Percentiles rank a stretch among this genome's conserved stretches.
phyloP scores from a whole-genome alignment of 1,140 invertebrate genomes.

The Apis dorsata region DNA sequence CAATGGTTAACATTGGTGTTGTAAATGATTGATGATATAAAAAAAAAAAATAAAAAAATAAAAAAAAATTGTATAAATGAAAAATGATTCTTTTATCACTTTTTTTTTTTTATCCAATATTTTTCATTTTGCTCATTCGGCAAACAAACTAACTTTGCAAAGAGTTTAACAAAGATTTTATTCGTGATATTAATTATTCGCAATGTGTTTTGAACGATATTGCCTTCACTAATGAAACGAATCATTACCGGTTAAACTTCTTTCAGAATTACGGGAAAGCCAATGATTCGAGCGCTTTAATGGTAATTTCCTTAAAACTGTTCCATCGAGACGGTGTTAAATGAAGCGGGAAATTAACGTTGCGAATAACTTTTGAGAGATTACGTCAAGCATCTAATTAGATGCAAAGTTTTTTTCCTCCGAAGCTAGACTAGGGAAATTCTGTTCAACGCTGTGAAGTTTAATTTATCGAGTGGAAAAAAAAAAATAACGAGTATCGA shows the following conservation, averaged over 20 bases:
- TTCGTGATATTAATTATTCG: no score
- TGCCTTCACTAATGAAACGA: not conserved
- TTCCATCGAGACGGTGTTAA: not conserved
- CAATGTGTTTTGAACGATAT: not conserved
- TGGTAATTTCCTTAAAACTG: not conserved
- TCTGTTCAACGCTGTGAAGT: not conserved
- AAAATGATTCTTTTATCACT: no score
- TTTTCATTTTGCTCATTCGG: no score
- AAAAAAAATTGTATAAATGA: no score
- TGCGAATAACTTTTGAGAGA: not conserved
- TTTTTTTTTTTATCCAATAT: no score
- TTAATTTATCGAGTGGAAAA: not conserved
- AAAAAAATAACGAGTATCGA: no score
- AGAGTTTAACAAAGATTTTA: no score
- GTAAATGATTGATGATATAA: no score
- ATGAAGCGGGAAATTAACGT: constrained; percentile 10
- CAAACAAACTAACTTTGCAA: no score
- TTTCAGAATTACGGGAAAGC: not conserved
- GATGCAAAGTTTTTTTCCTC: not conserved
- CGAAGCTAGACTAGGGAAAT: no score
- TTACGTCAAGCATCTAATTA: constrained; percentile 3
- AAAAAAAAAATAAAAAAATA: no score
- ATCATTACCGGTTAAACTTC: not conserved
- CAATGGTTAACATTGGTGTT: no score
- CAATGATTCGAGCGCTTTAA: not conserved